Conservation (phyloP, 2,113 vertebrate genomes). For the Formicarius rufipectus region DNA sequence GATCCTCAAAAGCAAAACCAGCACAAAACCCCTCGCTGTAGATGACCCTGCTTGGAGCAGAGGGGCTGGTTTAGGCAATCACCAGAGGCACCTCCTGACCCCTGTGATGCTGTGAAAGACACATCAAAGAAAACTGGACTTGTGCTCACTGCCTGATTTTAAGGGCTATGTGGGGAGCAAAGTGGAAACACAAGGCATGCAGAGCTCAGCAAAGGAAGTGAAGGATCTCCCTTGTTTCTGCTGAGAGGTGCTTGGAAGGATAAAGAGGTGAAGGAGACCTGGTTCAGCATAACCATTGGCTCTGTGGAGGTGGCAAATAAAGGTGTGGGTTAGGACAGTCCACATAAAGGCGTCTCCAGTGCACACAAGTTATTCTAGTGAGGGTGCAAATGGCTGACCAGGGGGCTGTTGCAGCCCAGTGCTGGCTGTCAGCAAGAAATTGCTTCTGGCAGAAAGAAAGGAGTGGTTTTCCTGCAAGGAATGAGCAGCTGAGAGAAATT, state of each 20-base stretch:
- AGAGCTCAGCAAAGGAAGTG: not conserved
- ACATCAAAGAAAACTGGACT: not conserved
- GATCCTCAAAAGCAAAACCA: not conserved
- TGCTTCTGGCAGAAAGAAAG: not conserved
- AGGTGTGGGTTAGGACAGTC: not conserved
- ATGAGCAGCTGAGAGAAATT: not conserved
- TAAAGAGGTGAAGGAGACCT: not conserved
- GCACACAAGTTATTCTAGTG: not conserved
- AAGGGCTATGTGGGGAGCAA: not conserved
- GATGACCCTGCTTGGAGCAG: not conserved
- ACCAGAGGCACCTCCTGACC: not conserved
- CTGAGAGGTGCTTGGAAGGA: not conserved
- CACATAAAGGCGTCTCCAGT: not conserved
- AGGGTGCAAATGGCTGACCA: not conserved
- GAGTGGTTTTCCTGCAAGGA: not conserved
- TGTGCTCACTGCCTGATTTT: not conserved
- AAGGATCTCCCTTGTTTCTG: not conserved
- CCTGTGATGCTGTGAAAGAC: not conserved
- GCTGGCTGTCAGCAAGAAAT: not conserved
- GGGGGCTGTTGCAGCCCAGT: not conserved
- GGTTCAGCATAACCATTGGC: not conserved
- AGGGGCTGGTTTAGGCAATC: not conserved
- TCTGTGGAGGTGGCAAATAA: not conserved
- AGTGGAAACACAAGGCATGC: not conserved
- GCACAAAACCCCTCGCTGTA: not conserved